Conservation (phyloP, 2,113 vertebrate species). For the Onychostoma macrolepis region DNA sequence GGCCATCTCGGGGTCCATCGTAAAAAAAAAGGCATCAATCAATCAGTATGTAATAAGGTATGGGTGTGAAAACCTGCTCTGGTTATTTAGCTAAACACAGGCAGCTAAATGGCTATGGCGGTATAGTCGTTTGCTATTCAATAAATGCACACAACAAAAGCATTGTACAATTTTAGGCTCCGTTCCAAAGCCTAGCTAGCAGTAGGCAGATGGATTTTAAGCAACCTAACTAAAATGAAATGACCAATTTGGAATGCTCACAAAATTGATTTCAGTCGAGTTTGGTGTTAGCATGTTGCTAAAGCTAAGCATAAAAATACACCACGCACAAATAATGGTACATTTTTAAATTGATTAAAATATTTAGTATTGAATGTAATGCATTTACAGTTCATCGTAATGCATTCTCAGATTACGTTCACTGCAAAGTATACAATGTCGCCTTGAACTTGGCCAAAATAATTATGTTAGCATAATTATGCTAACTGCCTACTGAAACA, state of each 20-base stretch:
- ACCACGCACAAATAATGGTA: not conserved
- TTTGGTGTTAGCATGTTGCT: not conserved
- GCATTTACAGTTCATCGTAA: not conserved
- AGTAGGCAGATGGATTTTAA: not conserved
- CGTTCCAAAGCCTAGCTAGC: not conserved
- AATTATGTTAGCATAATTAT: not conserved
- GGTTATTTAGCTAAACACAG: conserved; percentile 46
- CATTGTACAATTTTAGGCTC: not conserved
- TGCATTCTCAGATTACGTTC: not conserved
- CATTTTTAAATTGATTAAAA: not conserved
- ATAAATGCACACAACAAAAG: conserved; percentile 17
- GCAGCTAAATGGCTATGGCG: conserved; percentile 38
- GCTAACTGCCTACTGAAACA: not conserved
- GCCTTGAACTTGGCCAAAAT: not conserved
- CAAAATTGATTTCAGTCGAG: not conserved
- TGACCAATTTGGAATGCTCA: not conserved
- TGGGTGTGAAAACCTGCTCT: conserved; percentile 55
- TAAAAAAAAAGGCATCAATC: conserved; percentile 57
- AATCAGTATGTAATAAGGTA: conserved; percentile 53
- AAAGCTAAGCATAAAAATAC: not conserved
- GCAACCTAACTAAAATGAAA: not conserved
- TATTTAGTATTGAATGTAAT: not conserved
- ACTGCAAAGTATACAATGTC: not conserved
- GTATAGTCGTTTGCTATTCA: conserved; percentile 33
- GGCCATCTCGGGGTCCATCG: conserved; percentile 58